Evolutionary conservation across 37 sponge, comb jelly and placozoan species (phyloP).

Genomic region (Ianthella basta): DNA sequence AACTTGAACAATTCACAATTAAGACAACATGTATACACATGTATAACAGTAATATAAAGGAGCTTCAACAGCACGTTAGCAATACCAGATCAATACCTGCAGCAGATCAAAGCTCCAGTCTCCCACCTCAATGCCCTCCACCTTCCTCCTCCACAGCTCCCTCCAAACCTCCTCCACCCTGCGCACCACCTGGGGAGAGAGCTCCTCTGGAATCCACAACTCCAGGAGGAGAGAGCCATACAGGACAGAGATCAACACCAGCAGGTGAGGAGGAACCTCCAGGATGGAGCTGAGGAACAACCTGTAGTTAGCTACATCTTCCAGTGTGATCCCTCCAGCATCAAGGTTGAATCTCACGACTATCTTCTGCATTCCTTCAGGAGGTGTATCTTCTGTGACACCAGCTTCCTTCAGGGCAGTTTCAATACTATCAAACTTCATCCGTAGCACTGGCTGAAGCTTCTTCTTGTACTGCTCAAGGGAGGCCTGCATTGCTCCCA

Average conservation of each 20-base stretch:
- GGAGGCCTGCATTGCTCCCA: background rate
- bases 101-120: background rate
- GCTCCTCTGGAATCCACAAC: background rate
- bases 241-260: background rate
- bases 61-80: too few species aligned
- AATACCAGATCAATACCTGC: background rate
- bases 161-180: constrained; percentile 16
- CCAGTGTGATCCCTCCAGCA: constrained; percentile 30
- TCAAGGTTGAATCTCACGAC: constrained; percentile 12
- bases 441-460: constrained; percentile 6
- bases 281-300: constrained; percentile 20
- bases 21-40: too few species aligned
- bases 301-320: background rate
- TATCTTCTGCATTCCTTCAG: background rate
- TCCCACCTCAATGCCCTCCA: background rate
- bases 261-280: constrained; percentile 2
- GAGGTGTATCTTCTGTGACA: too few species aligned
- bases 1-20: too few species aligned
- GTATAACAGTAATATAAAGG: too few species aligned
- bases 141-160: background rate
- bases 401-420: too few species aligned
- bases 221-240: constrained; percentile 9
- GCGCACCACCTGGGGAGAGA: background rate
- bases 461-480: constrained; percentile 25
- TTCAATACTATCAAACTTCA: background rate